phyloP scores from a whole-genome alignment of 2,888 invertebrate genomes.

The Drosophila kanekoi region DNA sequence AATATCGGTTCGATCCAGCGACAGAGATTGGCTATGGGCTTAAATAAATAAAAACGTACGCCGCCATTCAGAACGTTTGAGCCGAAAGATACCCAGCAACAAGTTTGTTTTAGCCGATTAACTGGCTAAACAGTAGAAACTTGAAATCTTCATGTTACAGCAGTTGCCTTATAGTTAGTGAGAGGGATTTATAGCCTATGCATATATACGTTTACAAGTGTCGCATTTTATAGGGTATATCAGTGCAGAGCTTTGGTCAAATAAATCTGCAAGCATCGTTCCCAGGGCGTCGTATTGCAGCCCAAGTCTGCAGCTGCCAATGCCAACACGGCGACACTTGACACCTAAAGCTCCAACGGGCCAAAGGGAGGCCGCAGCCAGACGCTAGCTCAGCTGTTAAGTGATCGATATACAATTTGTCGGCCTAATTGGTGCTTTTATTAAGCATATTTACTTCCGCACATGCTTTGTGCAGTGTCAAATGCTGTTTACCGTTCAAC shows the following conservation, averaged over 20 bases:
- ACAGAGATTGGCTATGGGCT: background rate
- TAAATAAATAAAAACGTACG: background rate
- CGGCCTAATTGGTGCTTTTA: conserved; percentile 54
- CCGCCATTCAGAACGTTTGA: no score
- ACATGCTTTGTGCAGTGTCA: conserved; percentile 52
- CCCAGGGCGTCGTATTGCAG: conserved; percentile 72
- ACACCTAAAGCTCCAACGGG: conserved; percentile 49
- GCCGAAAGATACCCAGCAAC: background rate
- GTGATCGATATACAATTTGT: conserved; percentile 37
- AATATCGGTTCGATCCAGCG: conserved; percentile 21
- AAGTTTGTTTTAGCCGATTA: no score
- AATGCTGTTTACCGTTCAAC: conserved; percentile 50
- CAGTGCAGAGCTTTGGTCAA: background rate
- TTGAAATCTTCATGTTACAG: no score
- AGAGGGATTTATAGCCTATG: no score
- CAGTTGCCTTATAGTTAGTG: no score
- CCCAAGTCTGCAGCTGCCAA: conserved; percentile 59
- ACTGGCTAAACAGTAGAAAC: no score
- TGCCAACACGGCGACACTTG: conserved; percentile 54
- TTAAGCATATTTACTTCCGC: conserved; percentile 44
- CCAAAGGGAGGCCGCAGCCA: no score
- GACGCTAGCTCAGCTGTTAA: conserved; percentile 13
- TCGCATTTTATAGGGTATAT: conserved; percentile 24
- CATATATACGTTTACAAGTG: no score
- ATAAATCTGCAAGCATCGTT: conserved; percentile 35